Evolutionary conservation across 2,888 invertebrate genomes (phyloP).

Genomic region (Campoplex capitator): DNA sequence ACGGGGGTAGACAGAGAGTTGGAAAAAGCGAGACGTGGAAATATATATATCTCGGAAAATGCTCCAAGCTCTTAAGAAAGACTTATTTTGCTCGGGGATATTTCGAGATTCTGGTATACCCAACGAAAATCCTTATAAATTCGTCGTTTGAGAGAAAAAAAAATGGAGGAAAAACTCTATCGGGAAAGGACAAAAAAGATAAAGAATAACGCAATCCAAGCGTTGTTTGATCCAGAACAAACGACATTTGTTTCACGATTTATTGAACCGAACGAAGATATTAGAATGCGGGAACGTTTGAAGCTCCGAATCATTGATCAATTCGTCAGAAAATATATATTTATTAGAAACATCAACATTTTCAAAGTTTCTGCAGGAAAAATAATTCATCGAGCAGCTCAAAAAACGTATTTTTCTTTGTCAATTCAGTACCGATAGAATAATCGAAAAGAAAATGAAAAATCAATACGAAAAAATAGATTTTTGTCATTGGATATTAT

Average conservation of each 20-base stretch:
- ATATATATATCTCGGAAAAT: slow-evolving; percentile 48
- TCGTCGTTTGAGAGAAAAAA: neutral
- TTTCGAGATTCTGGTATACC: neutral
- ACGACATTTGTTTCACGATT: neutral
- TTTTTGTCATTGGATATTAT: neutral
- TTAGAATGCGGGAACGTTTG: neutral
- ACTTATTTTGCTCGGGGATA: slow-evolving; percentile 39
- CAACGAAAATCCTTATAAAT: slow-evolving; percentile 37
- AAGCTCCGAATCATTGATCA: neutral
- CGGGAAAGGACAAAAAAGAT: neutral
- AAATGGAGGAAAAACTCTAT: neutral
- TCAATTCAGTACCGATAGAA: neutral
- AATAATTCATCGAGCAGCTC: neutral
- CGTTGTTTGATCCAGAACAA: neutral
- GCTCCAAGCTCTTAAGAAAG: slow-evolving; percentile 51
- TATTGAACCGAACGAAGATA: neutral
- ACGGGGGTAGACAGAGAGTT: neutral
- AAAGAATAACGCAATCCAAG: neutral
- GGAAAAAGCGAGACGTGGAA: slow-evolving; percentile 18
- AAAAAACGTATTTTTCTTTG: neutral
- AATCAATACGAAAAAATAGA: neutral
- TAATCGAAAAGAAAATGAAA: neutral
- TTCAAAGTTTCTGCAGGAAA: neutral
- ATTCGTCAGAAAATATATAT: neutral
- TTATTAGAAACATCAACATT: neutral